Evolutionary conservation across 2,113 vertebrate genomes (phyloP).

Genomic region (Pelodiscus sinensis): DNA sequence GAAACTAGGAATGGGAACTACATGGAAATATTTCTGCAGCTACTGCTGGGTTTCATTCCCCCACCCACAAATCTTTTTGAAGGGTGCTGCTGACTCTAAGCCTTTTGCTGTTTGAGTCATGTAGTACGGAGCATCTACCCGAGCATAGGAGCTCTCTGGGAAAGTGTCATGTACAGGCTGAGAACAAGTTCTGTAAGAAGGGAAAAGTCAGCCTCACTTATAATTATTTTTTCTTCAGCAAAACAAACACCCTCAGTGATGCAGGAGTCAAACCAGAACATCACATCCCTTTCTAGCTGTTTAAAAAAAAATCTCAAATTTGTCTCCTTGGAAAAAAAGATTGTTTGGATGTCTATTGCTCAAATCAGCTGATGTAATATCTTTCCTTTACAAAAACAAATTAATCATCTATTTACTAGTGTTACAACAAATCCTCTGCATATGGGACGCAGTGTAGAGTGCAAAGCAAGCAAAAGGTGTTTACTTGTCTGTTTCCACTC

Average conservation of each 20-base stretch:
- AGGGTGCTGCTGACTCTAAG: conserved; percentile 44
- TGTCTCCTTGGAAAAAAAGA: neutral
- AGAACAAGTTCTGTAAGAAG: conserved; percentile 6
- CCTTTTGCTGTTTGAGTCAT: conserved; percentile 20
- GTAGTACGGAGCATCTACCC: conserved; percentile 5
- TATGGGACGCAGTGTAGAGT: neutral
- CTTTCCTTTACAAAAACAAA: neutral
- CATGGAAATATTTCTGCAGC: conserved; percentile 26
- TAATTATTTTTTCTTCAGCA: conserved; percentile 12
- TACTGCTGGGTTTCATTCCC: conserved; percentile 20
- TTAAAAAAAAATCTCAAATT: neutral
- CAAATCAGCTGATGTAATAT: neutral
- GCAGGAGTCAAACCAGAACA: neutral
- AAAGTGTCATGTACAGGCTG: neutral
- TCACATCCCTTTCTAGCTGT: neutral
- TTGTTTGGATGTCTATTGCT: neutral
- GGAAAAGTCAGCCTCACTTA: neutral
- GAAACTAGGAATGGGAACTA: conserved; percentile 33
- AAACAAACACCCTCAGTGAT: neutral
- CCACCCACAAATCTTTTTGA: conserved; percentile 15
- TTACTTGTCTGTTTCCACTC: neutral
- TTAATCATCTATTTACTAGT: neutral
- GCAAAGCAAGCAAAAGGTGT: neutral
- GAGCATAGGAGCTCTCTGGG: neutral
- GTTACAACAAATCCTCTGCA: conserved; percentile 5